Evolutionary conservation across 2,797 vertebrate genomes (phyloP).

Genomic region (Momotus momota): DNA sequence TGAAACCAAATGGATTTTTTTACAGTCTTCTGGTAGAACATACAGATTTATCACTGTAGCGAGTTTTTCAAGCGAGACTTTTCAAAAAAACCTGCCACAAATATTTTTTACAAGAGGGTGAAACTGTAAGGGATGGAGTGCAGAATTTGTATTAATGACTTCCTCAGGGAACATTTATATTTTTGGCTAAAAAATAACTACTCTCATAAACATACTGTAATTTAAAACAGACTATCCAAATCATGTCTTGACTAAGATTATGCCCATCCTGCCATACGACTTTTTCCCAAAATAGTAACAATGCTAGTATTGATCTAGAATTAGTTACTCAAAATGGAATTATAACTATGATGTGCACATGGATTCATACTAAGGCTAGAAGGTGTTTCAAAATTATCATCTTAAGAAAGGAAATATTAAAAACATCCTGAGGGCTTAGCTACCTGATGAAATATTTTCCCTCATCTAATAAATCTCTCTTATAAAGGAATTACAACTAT

Average conservation of each 20-base stretch:
- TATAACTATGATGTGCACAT: not conserved
- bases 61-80: not conserved
- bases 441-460: not conserved
- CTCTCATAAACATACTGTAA: not conserved
- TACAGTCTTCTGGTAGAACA: not conserved
- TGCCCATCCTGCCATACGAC: not conserved
- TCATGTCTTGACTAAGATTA: not conserved
- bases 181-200: not conserved
- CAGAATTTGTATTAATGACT: not conserved
- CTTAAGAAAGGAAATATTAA: not conserved
- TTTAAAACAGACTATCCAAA: not conserved
- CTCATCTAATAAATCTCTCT: not conserved
- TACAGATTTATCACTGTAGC: not conserved
- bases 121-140: not conserved
- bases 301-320: not conserved
- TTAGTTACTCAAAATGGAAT: not conserved
- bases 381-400: not conserved
- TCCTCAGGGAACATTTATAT: not conserved
- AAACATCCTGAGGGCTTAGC: not conserved
- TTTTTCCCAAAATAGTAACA: not conserved
- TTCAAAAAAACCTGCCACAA: not conserved
- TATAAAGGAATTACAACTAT: not conserved
- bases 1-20: not conserved
- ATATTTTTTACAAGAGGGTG: not conserved
- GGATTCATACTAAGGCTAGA: not conserved